Conservation (phyloP, 2,888 invertebrate species). For the Icerya purchasi region DNA sequence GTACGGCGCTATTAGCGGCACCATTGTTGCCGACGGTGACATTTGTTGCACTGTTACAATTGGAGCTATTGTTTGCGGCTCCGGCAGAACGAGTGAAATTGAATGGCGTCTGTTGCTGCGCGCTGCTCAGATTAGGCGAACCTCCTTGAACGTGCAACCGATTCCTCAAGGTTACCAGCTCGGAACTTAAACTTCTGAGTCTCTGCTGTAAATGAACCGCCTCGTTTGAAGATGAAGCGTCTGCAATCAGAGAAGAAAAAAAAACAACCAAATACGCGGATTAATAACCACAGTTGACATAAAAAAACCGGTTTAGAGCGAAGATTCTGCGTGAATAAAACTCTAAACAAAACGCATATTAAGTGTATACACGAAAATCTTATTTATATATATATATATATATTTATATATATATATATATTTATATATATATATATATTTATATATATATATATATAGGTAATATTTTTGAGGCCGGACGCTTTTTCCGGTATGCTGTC, state of each 20-base stretch:
- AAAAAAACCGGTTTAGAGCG: too few species aligned
- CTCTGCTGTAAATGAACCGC: constrained; percentile 82
- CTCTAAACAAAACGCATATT: too few species aligned
- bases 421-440: background rate
- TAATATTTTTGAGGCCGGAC: too few species aligned
- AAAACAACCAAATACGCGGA: background rate
- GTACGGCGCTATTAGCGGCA: background rate
- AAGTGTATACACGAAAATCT: constrained; percentile 1
- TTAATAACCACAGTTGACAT: too few species aligned
- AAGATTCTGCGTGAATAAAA: too few species aligned
- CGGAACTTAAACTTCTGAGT: constrained; percentile 70
- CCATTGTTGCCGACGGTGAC: background rate
- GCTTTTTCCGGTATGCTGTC: too few species aligned
- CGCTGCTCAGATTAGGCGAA: constrained; percentile 4
- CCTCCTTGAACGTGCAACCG: constrained; percentile 54
- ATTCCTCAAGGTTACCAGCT: constrained; percentile 75
- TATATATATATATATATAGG: background rate
- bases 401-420: background rate
- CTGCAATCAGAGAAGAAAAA: constrained; percentile 30
- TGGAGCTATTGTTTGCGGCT: constrained; percentile 16
- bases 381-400: background rate
- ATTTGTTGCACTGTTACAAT: constrained; percentile 1
- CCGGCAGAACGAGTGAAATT: constrained; percentile 18
- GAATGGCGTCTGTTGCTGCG: constrained; percentile 19
- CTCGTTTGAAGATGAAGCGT: constrained; percentile 86